Conservation (phyloP, 2,113 vertebrate species). For the Gulo gulo region DNA sequence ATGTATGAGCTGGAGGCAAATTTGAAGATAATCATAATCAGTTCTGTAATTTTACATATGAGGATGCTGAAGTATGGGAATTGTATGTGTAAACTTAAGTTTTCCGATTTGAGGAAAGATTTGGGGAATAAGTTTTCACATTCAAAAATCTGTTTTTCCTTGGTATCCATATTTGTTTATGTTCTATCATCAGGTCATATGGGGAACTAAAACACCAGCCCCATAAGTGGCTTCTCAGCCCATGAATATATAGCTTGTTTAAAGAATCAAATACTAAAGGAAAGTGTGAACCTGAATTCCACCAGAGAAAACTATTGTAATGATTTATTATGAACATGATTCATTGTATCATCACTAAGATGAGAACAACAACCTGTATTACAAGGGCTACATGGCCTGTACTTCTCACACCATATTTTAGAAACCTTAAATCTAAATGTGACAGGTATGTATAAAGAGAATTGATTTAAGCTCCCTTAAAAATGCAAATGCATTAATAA, state of each 20-base stretch:
- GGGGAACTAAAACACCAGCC: background rate
- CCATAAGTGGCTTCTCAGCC: background rate
- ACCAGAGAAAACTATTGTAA: constrained; percentile 34
- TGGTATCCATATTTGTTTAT: background rate
- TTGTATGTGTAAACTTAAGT: background rate
- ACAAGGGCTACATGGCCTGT: constrained; percentile 45
- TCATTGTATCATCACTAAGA: constrained; percentile 60
- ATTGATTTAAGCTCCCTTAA: constrained; percentile 61
- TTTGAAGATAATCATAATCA: background rate
- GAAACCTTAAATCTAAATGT: background rate
- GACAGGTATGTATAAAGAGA: constrained; percentile 37
- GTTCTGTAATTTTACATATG: background rate
- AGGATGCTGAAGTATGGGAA: background rate
- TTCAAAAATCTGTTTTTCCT: background rate
- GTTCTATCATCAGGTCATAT: background rate
- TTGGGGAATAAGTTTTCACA: background rate
- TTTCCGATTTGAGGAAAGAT: background rate
- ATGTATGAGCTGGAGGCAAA: background rate
- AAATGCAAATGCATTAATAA: constrained; percentile 74
- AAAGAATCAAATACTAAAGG: constrained; percentile 11
- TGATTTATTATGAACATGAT: constrained; percentile 46
- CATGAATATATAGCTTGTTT: background rate
- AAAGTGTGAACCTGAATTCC: constrained; percentile 32
- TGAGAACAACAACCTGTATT: constrained; percentile 63
- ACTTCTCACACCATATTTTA: constrained; percentile 46